Percentiles rank a stretch among this genome's conserved stretches.
Conservation (phyloP, 2,113 vertebrate genomes). For the Sylvilagus bachmani region DNA sequence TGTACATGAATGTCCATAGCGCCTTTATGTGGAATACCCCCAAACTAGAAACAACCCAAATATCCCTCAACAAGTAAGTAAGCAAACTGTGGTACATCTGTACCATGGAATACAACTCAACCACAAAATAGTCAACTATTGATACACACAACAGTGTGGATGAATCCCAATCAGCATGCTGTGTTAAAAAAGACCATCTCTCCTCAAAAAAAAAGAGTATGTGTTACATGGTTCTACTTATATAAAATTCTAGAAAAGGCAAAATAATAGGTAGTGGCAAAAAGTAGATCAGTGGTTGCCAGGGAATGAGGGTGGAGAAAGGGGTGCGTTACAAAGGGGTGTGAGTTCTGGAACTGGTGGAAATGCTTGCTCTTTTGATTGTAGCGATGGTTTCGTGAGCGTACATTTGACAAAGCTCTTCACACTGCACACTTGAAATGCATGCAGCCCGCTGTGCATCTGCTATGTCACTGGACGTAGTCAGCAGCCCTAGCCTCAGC, state of each 20-base stretch:
- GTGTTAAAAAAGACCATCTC: not conserved
- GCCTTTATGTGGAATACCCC: not conserved
- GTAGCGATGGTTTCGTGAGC: not conserved
- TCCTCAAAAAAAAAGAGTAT: not conserved
- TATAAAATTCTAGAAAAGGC: constrained; percentile 1
- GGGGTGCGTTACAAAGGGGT: not conserved
- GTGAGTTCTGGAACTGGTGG: not conserved
- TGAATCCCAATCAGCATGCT: not conserved
- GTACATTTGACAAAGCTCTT: not conserved
- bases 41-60: not conserved
- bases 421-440: not conserved
- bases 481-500: no score
- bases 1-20: not conserved
- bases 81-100: not conserved
- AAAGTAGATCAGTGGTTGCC: not conserved
- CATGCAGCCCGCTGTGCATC: not conserved
- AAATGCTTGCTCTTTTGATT: not conserved
- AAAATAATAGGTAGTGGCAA: not conserved
- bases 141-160: not conserved
- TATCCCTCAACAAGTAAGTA: not conserved
- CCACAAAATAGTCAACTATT: not conserved
- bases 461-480: not conserved
- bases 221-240: not conserved
- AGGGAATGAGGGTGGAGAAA: not conserved
- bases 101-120: not conserved